phyloP scores from a whole-genome alignment of 2,888 invertebrate species.

The Herminia tarsipennalis region DNA sequence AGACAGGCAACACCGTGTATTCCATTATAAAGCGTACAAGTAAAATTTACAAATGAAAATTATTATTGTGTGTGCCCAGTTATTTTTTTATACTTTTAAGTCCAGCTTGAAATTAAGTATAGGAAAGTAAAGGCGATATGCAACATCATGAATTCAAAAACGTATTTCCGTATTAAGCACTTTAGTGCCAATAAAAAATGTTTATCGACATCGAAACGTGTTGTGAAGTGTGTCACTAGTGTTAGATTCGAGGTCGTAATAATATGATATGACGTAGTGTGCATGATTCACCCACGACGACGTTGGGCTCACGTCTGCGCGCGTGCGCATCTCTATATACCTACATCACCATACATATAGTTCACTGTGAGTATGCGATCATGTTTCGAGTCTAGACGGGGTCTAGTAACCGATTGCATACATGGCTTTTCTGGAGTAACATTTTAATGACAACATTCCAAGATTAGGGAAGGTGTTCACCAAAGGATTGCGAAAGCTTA shows the following conservation, averaged over 20 bases:
- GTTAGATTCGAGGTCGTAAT: constrained; percentile 71
- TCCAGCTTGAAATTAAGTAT: too few relatives aligned
- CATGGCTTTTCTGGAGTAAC: constrained; percentile 7
- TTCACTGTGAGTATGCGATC: constrained; percentile 32
- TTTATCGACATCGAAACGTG: constrained; percentile 49
- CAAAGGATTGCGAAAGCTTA: too few relatives aligned
- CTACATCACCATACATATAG: constrained; percentile 16
- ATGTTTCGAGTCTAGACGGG: constrained; percentile 33
- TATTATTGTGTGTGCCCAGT: too few relatives aligned
- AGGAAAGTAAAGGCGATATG: too few relatives aligned
- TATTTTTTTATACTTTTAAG: too few relatives aligned
- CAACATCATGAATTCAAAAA: too few relatives aligned
- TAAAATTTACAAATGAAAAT: too few relatives aligned
- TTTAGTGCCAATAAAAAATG: constrained; percentile 22
- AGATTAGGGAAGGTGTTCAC: background rate
- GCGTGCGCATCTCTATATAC: constrained; percentile 52
- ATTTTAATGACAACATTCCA: background rate
- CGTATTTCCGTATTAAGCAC: background rate
- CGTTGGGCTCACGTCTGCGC: constrained; percentile 48
- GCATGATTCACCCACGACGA: constrained; percentile 69
- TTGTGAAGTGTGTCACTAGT: constrained; percentile 49
- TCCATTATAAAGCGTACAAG: too few relatives aligned
- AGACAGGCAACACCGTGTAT: too few relatives aligned
- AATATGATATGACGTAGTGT: constrained; percentile 73
- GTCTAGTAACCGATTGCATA: constrained; percentile 20